phyloP scores from a whole-genome alignment of 1,140 invertebrate genomes.

The Leptonema lineaticorne region DNA sequence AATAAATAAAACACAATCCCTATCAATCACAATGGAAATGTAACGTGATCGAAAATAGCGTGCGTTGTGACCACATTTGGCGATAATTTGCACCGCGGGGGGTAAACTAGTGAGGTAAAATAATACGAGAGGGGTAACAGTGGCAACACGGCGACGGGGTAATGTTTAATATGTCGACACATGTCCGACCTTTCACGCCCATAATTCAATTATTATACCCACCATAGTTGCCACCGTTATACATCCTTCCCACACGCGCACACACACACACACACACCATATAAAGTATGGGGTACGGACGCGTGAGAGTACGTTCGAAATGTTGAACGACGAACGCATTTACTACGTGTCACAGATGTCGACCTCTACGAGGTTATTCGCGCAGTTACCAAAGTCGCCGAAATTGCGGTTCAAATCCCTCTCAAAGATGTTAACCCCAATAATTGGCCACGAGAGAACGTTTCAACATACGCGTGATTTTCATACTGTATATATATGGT shows the following conservation, averaged over 20 bases:
- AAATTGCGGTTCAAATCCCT: background rate
- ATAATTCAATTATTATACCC: conserved; percentile 39
- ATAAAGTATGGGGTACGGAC: too few species aligned
- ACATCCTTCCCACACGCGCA: too few species aligned
- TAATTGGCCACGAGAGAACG: too few species aligned
- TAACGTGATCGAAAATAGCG: background rate
- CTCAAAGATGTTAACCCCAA: too few species aligned
- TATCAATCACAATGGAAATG: background rate
- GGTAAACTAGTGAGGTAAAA: too few species aligned
- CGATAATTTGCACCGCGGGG: conserved; percentile 41
- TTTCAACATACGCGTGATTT: too few species aligned
- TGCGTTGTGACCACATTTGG: conserved; percentile 13
- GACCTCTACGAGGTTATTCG: background rate
- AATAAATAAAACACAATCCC: background rate
- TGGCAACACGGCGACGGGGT: conserved; percentile 16
- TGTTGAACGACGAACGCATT: background rate
- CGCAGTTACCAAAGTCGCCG: background rate
- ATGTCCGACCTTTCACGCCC: conserved; percentile 40
- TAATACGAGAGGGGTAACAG: background rate
- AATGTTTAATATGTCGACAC: conserved; percentile 42
- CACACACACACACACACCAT: too few species aligned
- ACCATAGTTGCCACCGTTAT: too few species aligned
- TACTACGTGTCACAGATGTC: conserved; percentile 14
- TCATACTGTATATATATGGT: too few species aligned
- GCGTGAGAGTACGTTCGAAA: conserved; percentile 30